phyloP scores from a whole-genome alignment of 2,797 vertebrate species.

The Parauchenoglanis ngamensis region DNA sequence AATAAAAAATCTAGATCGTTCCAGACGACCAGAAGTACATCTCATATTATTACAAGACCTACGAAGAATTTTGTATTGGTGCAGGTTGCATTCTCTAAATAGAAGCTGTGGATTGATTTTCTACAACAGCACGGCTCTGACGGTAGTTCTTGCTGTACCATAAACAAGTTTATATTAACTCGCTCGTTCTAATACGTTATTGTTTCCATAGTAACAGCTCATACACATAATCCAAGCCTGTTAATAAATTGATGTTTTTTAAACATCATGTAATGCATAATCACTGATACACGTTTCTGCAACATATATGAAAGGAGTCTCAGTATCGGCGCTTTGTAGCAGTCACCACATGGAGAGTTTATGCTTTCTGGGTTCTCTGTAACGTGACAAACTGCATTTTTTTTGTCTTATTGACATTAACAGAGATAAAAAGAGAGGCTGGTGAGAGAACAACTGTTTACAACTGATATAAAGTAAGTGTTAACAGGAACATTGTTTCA shows the following conservation, averaged over 20 bases:
- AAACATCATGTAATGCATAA: background rate
- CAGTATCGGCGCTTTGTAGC: background rate
- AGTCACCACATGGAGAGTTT: background rate
- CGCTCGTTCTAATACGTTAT: background rate
- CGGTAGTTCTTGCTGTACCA: too few species aligned
- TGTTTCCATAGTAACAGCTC: background rate
- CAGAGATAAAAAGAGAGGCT: background rate
- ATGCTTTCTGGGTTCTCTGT: background rate
- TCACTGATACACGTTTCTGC: background rate
- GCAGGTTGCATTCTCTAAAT: background rate
- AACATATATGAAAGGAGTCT: background rate
- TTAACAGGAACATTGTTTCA: background rate
- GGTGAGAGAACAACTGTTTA: background rate
- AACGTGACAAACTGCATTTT: background rate
- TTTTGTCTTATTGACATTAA: background rate
- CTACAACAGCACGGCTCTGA: background rate
- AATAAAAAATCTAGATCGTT: background rate
- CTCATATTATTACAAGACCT: conserved; percentile 1
- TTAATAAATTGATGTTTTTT: background rate
- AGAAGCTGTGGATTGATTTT: background rate
- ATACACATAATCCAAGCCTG: background rate
- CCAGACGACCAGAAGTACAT: background rate
- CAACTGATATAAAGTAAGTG: background rate
- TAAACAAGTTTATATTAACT: background rate
- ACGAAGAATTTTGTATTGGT: background rate